A percentile compares a stretch with the other conserved stretches of the same genome.
phyloP scores from a whole-genome alignment of 2,113 vertebrate genomes.

The Entelurus aequoreus region DNA sequence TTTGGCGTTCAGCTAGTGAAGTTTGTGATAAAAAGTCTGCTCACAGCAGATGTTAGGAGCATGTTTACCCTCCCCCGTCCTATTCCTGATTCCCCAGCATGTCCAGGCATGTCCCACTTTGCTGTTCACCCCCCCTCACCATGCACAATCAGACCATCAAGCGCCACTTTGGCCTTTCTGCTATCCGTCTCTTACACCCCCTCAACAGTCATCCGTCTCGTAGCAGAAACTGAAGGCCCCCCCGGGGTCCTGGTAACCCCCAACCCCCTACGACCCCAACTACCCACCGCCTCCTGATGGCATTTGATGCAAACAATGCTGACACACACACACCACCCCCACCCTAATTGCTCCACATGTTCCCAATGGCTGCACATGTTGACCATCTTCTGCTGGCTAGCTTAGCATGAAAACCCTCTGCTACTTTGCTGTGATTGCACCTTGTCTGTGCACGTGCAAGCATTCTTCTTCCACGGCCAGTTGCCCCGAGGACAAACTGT shows the following conservation, averaged over 20 bases:
- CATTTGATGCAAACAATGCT: constrained; percentile 69
- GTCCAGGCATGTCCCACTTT: constrained; percentile 63
- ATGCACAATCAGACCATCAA: constrained; percentile 41
- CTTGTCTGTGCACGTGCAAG: too few relatives aligned
- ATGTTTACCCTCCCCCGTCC: constrained; percentile 29
- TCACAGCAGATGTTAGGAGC: constrained; percentile 39
- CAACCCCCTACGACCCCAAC: not conserved
- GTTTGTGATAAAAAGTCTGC: not conserved
- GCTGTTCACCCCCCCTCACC: constrained; percentile 39
- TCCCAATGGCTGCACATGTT: constrained; percentile 44
- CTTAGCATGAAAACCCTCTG: too few relatives aligned
- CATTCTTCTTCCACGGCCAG: constrained; percentile 40
- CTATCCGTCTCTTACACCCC: constrained; percentile 45
- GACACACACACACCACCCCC: constrained; percentile 51
- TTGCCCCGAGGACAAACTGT: constrained; percentile 24
- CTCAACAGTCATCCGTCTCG: constrained; percentile 28
- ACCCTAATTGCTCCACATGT: constrained; percentile 60
- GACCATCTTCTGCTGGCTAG: constrained; percentile 4
- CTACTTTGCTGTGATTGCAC: too few relatives aligned
- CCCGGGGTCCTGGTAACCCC: not conserved
- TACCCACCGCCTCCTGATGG: constrained; percentile 50
- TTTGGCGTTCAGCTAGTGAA: too few relatives aligned
- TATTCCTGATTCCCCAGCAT: constrained; percentile 49
- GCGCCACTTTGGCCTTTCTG: constrained; percentile 43
- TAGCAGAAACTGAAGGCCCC: constrained; percentile 51